Conservation (phyloP, 2,113 vertebrate genomes). For the Ophthalmolycus amberensis region DNA sequence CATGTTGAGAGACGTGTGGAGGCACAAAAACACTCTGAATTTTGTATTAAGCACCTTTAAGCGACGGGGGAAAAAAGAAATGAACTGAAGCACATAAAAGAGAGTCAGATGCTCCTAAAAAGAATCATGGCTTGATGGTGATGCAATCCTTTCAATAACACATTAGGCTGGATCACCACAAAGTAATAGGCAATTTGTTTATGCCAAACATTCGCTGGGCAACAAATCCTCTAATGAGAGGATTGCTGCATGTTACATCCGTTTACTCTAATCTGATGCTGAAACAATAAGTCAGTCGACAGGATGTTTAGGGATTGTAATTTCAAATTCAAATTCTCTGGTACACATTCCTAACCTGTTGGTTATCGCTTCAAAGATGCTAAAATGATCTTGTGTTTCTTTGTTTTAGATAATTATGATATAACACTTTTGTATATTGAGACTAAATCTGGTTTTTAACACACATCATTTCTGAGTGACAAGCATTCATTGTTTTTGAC, state of each 20-base stretch:
- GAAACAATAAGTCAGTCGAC: background rate
- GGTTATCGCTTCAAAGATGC: background rate
- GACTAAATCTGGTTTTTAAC: background rate
- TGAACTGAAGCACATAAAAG: background rate
- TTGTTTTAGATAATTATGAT: background rate
- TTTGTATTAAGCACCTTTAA: background rate
- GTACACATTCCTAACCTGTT: background rate
- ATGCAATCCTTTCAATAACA: background rate
- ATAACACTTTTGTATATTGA: background rate
- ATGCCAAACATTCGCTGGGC: background rate
- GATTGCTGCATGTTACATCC: background rate
- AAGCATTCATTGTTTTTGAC: background rate
- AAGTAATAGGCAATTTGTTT: background rate
- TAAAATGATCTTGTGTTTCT: background rate
- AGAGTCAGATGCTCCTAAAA: background rate
- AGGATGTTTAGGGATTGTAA: background rate
- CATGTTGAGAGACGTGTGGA: no score
- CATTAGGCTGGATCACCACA: background rate
- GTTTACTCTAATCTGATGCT: background rate
- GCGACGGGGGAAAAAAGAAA: background rate
- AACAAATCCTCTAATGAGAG: slow-evolving; percentile 13
- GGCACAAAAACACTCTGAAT: no score
- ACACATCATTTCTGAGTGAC: background rate
- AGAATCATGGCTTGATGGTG: background rate
- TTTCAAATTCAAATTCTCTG: background rate